Percentiles rank a stretch among this genome's conserved stretches.
phyloP scores from a whole-genome alignment of 1,140 invertebrate species.

The Propsilocerus akamusi region DNA sequence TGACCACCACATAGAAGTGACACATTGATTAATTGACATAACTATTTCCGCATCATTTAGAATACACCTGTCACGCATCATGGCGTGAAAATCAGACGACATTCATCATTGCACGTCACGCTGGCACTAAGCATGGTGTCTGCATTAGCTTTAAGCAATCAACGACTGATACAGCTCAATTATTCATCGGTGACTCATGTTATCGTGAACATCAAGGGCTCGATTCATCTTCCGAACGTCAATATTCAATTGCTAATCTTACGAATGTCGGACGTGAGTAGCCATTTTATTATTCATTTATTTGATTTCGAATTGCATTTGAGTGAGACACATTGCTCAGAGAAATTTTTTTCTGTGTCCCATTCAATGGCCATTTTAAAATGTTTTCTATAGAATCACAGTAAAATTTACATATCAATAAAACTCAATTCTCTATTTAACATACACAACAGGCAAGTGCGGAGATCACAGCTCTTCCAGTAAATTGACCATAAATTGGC shows the following conservation, averaged over 20 bases:
- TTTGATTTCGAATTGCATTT: too few relatives aligned
- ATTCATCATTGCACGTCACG: constrained; percentile 53
- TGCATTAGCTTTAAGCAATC: constrained; percentile 21
- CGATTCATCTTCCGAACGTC: constrained; percentile 12
- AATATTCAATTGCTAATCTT: constrained; percentile 22
- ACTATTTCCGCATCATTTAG: constrained; percentile 22
- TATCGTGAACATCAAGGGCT: constrained; percentile 20
- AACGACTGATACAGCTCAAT: constrained; percentile 15
- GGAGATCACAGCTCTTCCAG: background rate
- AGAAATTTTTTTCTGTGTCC: too few relatives aligned
- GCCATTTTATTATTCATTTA: background rate
- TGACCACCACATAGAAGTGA: background rate
- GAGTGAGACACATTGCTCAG: too few relatives aligned
- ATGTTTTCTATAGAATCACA: too few relatives aligned
- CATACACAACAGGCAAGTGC: background rate
- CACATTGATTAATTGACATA: constrained; percentile 3
- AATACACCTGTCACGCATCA: constrained; percentile 68
- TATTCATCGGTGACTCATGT: constrained; percentile 19
- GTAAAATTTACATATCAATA: too few relatives aligned
- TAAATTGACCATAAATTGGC: background rate
- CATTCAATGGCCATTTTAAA: too few relatives aligned
- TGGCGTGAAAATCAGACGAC: constrained; percentile 54
- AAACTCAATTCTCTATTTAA: background rate
- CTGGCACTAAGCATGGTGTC: constrained; percentile 28
- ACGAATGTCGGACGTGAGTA: constrained; percentile 14